Percentiles rank a stretch among this genome's conserved stretches.
phyloP scores from a whole-genome alignment of 2,888 invertebrate genomes.

The Tyria jacobaeae region DNA sequence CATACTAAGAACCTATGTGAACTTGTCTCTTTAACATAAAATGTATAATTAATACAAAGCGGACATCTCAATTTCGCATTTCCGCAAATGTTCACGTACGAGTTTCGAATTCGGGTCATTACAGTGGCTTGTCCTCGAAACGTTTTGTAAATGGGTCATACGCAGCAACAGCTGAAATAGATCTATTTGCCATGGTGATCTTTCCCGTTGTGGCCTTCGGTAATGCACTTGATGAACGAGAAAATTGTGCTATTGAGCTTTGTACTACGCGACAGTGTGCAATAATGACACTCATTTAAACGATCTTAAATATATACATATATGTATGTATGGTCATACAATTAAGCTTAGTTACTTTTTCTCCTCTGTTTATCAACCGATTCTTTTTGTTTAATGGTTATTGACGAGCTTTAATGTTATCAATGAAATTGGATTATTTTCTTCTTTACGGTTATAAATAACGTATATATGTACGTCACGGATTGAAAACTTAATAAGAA shows the following conservation, averaged over 20 bases:
- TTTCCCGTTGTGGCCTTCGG: background rate
- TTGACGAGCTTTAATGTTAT: no score
- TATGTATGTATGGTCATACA: no score
- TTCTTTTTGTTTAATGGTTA: no score
- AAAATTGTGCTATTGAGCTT: background rate
- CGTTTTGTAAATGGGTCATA: conserved; percentile 65
- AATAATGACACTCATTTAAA: background rate
- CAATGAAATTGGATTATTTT: no score
- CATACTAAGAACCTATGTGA: no score
- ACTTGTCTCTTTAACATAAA: no score
- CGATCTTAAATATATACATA: background rate
- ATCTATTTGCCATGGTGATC: conserved; percentile 53
- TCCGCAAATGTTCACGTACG: conserved; percentile 41
- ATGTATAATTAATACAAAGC: conserved; percentile 33
- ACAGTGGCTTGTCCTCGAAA: conserved; percentile 64
- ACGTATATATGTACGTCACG: no score
- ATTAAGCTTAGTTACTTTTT: no score
- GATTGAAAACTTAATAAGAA: no score
- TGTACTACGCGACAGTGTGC: background rate
- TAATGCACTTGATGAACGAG: background rate
- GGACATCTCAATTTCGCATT: conserved; percentile 41
- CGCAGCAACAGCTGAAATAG: conserved; percentile 53
- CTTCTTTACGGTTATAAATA: no score
- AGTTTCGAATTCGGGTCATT: conserved; percentile 69
- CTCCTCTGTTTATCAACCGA: no score